Conservation (phyloP, 2,797 vertebrate genomes). For the Potorous gilbertii region DNA sequence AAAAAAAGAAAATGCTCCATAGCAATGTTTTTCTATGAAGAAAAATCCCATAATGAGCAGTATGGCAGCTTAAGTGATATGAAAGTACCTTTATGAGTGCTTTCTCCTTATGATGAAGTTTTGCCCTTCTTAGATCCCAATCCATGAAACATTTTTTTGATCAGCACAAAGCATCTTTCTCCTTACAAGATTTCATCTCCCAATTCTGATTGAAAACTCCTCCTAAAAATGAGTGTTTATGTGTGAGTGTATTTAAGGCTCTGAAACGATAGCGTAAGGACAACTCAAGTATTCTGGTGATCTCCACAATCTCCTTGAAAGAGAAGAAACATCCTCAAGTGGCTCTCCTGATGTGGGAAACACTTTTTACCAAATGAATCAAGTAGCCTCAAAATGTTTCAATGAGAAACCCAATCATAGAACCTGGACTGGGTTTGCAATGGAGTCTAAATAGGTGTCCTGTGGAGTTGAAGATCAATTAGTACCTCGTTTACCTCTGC, state of each 20-base stretch:
- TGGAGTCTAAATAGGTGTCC: slow-evolving; percentile 40
- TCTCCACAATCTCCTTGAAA: slow-evolving; percentile 49
- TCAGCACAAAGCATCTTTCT: neutral
- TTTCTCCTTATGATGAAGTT: neutral
- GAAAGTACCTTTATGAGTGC: neutral
- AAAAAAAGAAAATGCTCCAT: neutral
- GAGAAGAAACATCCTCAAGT: slow-evolving; percentile 46
- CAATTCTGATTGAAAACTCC: neutral
- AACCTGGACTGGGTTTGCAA: slow-evolving; percentile 37
- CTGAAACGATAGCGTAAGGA: slow-evolving; percentile 38
- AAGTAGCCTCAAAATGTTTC: slow-evolving; percentile 43
- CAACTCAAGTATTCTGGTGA: slow-evolving; percentile 47
- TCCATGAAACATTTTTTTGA: neutral
- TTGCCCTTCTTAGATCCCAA: neutral
- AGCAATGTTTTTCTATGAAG: neutral
- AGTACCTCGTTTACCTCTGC: slow-evolving; percentile 61
- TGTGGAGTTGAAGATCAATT: slow-evolving; percentile 54
- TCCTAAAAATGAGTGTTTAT: neutral
- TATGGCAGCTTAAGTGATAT: neutral
- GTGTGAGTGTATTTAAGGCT: neutral
- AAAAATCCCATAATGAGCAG: neutral
- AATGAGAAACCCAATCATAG: slow-evolving; percentile 54
- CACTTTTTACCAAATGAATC: slow-evolving; percentile 58
- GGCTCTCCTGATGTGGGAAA: slow-evolving; percentile 63
- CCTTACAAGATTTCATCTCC: neutral